Evolutionary conservation across 2,797 vertebrate genomes (phyloP).

Genomic region (Rachycentron canadum): DNA sequence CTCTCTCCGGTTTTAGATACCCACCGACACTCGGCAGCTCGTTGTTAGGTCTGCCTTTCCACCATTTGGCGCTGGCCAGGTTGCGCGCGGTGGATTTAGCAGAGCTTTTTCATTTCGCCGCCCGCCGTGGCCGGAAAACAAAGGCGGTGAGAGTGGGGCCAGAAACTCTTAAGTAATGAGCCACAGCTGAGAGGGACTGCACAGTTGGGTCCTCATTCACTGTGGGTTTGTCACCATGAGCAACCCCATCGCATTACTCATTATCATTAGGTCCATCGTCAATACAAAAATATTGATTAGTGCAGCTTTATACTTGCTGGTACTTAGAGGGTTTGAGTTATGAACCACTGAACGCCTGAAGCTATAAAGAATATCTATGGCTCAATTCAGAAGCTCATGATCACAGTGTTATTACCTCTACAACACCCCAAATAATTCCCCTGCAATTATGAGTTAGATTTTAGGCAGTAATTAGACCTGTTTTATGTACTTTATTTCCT

Average conservation of each 20-base stretch:
- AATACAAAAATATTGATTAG: constrained; percentile 17
- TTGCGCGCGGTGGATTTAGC: neutral
- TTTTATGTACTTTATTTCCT: neutral
- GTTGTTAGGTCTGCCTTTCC: neutral
- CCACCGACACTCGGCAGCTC: too few species aligned
- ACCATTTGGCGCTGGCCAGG: neutral
- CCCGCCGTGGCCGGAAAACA: neutral
- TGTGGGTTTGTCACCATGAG: neutral
- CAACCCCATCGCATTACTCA: constrained; percentile 10
- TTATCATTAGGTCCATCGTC: constrained; percentile 20
- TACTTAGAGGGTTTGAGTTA: constrained; percentile 1
- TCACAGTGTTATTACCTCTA: constrained; percentile 29
- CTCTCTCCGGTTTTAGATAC: too few species aligned
- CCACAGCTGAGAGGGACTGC: neutral
- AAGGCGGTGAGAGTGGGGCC: neutral
- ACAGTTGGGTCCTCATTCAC: constrained; percentile 12
- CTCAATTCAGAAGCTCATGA: constrained; percentile 24
- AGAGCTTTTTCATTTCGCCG: neutral
- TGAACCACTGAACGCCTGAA: constrained; percentile 20
- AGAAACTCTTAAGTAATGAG: neutral
- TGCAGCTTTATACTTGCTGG: constrained; percentile 6
- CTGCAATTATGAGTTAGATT: constrained; percentile 12
- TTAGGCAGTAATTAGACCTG: neutral
- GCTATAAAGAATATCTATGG: constrained; percentile 35
- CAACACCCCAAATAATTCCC: constrained; percentile 7